These are phyloP conservation scores for Sclerodermus sp. DNA, from an alignment of 2,888 invertebrate species.

Conservation along the genomic window DNA sequence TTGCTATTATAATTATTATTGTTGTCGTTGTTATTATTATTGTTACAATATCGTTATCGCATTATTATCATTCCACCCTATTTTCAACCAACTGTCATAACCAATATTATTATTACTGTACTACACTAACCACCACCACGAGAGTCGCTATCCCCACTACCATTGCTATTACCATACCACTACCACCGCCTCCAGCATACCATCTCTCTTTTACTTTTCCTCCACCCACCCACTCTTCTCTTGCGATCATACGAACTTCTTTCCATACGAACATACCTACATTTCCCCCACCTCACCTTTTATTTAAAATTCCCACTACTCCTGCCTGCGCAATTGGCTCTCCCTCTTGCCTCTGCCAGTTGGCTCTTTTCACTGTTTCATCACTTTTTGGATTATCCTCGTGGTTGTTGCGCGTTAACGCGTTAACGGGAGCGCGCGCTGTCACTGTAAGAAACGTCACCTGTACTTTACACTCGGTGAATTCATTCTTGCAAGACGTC, in stretches of 20 bases:
- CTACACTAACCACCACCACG: slow-evolving; percentile 2
- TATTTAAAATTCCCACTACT: slow-evolving; percentile 14
- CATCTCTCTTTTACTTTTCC: neutral
- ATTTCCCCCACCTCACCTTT: slow-evolving; percentile 7
- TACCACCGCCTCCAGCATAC: slow-evolving; percentile 12
- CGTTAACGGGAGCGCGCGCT: slow-evolving; percentile 31
- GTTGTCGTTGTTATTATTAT: too few relatives aligned
- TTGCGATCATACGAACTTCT: too few relatives aligned
- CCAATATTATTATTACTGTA: neutral
- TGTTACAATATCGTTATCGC: too few relatives aligned
- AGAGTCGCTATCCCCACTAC: slow-evolving; percentile 1
- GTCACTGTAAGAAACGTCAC: slow-evolving; percentile 30
- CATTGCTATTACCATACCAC: slow-evolving; percentile 15
- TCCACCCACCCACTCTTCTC: slow-evolving; percentile 12
- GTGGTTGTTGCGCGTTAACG: too few relatives aligned
- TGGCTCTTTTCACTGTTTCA: too few relatives aligned
- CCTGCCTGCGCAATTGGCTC: slow-evolving; percentile 13
- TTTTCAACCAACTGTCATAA: too few relatives aligned
- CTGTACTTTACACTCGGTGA: too few relatives aligned
- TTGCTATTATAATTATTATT: too few relatives aligned
- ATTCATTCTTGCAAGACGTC: too few relatives aligned
- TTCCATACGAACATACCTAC: too few relatives aligned
- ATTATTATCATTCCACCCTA: too few relatives aligned
- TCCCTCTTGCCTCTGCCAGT: slow-evolving; percentile 1
- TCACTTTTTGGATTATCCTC: too few relatives aligned